These are phyloP conservation scores for Onychomys torridus DNA, from an alignment of 2,797 vertebrate species.

Conservation along the genomic window DNA sequence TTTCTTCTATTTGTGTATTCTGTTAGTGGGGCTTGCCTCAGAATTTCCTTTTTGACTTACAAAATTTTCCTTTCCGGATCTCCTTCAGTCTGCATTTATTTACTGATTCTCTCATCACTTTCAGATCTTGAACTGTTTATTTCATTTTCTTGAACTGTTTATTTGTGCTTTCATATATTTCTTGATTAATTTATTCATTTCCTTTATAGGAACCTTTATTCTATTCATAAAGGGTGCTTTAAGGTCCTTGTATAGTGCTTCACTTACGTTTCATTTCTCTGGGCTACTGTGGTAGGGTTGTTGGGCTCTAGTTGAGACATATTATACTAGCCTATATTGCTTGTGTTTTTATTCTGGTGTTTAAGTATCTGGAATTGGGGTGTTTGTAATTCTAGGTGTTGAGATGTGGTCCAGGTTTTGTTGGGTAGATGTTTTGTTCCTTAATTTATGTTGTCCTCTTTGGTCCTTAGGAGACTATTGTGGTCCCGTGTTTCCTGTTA, in stretches of 20 bases:
- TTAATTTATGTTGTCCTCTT: background rate
- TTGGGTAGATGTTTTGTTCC: background rate
- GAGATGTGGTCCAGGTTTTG: no score
- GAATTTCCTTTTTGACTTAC: background rate
- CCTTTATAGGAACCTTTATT: background rate
- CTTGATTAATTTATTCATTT: background rate
- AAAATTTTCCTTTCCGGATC: background rate
- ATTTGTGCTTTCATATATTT: background rate
- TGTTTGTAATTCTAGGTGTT: background rate
- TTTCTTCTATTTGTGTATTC: background rate
- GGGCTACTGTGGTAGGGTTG: background rate
- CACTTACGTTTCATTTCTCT: background rate
- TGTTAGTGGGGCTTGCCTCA: background rate
- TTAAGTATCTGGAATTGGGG: background rate
- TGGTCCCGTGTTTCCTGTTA: background rate
- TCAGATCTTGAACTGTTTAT: background rate
- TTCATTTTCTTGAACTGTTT: background rate
- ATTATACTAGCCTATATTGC: background rate
- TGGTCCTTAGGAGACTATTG: background rate
- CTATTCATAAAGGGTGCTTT: background rate
- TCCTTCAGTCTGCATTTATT: background rate
- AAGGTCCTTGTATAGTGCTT: background rate
- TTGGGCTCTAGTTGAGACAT: background rate
- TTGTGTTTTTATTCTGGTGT: background rate
- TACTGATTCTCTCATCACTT: background rate